Conservation (phyloP, 2,113 vertebrate species). For the Pogona vitticeps region DNA sequence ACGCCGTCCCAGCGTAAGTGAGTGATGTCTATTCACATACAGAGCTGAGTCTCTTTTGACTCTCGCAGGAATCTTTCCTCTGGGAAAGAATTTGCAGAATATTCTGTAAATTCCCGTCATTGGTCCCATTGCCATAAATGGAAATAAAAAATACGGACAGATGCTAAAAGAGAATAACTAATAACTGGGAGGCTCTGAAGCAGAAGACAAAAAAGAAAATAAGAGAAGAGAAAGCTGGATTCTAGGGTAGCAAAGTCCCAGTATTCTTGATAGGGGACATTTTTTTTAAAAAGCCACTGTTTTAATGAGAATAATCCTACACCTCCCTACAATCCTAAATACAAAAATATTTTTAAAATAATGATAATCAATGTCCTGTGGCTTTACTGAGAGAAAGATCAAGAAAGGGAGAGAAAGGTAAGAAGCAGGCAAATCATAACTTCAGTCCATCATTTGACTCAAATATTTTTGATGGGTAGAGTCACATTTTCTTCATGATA, state of each 20-base stretch:
- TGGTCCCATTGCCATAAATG: slow-evolving; percentile 51
- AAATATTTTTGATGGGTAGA: slow-evolving; percentile 35
- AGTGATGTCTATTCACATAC: slow-evolving; percentile 60
- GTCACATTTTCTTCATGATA: slow-evolving; percentile 2
- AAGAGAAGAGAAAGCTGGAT: slow-evolving; percentile 6
- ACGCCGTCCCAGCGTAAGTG: slow-evolving; percentile 49
- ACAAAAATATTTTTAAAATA: too few relatives aligned
- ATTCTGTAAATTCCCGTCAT: slow-evolving; percentile 38
- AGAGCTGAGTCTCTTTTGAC: slow-evolving; percentile 55
- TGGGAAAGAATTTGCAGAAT: slow-evolving; percentile 1
- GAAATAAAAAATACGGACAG: slow-evolving; percentile 27
- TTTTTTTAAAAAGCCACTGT: too few relatives aligned
- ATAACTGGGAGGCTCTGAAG: slow-evolving; percentile 2
- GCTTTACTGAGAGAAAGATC: too few relatives aligned
- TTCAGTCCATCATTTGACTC: slow-evolving; percentile 27
- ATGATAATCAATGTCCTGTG: too few relatives aligned
- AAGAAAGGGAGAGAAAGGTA: too few relatives aligned
- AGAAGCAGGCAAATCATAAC: too few relatives aligned
- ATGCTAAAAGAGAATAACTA: neutral
- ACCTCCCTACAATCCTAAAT: too few relatives aligned
- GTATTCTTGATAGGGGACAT: neutral
- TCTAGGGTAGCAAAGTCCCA: slow-evolving; percentile 31
- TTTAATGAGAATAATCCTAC: too few relatives aligned
- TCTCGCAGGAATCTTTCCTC: slow-evolving; percentile 55
- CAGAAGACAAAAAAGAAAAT: slow-evolving; percentile 29